A percentile compares a stretch with the other conserved stretches of the same genome.
These are phyloP conservation scores for Hydrophis major DNA, from an alignment of 2,797 vertebrate genomes.

Conservation along the genomic window DNA sequence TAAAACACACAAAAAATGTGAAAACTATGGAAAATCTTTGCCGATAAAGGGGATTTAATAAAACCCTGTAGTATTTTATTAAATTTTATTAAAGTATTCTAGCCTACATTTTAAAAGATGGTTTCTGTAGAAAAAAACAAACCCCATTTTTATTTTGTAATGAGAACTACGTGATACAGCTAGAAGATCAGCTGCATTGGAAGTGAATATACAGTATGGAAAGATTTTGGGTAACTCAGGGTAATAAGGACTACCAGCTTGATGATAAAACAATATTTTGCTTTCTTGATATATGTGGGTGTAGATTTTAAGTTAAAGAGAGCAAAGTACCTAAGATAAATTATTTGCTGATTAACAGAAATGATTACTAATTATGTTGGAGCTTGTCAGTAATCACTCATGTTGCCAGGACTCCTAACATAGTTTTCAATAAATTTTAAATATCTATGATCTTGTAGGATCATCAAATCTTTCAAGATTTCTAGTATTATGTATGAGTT, in stretches of 20 bases:
- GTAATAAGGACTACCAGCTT: not conserved
- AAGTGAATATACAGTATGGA: not conserved
- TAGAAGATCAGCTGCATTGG: fast-evolving
- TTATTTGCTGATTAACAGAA: not conserved
- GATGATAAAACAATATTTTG: not conserved
- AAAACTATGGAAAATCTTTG: not conserved
- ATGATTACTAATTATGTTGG: not conserved
- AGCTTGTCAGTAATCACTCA: not conserved
- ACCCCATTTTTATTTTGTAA: fast-evolving
- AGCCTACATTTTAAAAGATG: conserved; percentile 26
- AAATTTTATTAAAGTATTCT: not conserved
- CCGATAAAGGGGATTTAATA: not conserved
- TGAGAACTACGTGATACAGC: not conserved
- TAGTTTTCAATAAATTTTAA: not conserved
- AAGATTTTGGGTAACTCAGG: not conserved
- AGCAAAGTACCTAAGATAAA: not conserved
- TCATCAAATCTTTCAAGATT: not conserved
- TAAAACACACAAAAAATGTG: not conserved
- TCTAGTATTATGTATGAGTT: not conserved
- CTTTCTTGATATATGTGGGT: not conserved
- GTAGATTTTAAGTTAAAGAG: not conserved
- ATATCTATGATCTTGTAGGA: not conserved
- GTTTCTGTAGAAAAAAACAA: conserved; percentile 42
- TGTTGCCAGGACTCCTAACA: not conserved
- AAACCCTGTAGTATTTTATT: conserved; percentile 7